A percentile compares a stretch with the other conserved stretches of the same genome.
Conservation (phyloP, 2,797 vertebrate species). For the Sphenodon punctatus region DNA sequence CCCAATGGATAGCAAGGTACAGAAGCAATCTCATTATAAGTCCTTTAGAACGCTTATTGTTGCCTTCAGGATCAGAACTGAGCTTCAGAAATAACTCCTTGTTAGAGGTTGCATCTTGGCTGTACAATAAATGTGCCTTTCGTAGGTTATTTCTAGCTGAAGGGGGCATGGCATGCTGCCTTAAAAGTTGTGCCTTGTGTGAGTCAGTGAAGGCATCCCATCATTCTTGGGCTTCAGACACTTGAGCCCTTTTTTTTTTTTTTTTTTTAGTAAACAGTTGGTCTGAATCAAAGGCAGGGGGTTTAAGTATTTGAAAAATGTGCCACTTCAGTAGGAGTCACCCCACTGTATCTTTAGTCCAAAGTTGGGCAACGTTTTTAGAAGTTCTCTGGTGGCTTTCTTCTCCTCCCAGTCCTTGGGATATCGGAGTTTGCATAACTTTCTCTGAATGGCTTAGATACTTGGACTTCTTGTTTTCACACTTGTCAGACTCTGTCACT, state of each 20-base stretch:
- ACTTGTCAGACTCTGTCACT: constrained; percentile 53
- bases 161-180: rapidly evolving
- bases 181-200: background rate
- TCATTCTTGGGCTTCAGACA: rapidly evolving
- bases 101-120: background rate
- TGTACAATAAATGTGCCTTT: background rate
- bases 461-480: constrained; percentile 46
- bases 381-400: constrained; percentile 10
- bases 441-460: constrained; percentile 27
- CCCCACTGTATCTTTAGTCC: background rate
- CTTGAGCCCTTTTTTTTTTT: background rate
- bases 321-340: background rate
- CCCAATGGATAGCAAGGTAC: background rate
- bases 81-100: background rate
- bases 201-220: background rate
- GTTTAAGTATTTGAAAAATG: background rate
- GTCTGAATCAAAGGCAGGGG: background rate
- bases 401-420: background rate
- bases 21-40: background rate
- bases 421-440: constrained; percentile 32
- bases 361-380: rapidly evolving
- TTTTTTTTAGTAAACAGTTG: background rate
- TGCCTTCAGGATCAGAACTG: background rate
- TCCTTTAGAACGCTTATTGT: background rate
- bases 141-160: no score